Evolutionary conservation across 2,113 vertebrate species (phyloP).

Genomic region (Rousettus leschenaultii): DNA sequence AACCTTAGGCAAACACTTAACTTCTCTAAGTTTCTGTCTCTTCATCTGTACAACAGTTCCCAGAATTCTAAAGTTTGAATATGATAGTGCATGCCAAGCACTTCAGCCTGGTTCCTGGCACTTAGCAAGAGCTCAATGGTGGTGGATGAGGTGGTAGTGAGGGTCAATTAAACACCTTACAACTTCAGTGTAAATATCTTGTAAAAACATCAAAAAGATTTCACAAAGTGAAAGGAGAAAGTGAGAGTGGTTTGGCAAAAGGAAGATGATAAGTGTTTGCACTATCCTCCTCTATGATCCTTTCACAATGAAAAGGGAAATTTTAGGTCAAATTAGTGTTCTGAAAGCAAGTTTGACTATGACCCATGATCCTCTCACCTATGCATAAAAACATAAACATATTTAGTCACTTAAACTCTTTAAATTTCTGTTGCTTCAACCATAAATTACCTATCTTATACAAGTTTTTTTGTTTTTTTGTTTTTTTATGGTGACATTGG

Average conservation of each 20-base stretch:
- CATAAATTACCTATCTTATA: not conserved
- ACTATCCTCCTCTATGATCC: not conserved
- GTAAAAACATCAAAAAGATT: not conserved
- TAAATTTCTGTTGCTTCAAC: not conserved
- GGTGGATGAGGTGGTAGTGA: not conserved
- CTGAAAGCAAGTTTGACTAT: not conserved
- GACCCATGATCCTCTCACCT: not conserved
- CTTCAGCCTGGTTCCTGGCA: not conserved
- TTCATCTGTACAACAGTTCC: not conserved
- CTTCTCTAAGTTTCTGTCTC: not conserved
- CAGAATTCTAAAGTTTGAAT: not conserved
- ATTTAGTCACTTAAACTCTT: not conserved
- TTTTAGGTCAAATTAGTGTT: not conserved
- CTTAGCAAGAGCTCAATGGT: not conserved
- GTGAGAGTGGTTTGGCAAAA: not conserved
- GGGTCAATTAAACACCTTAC: not conserved
- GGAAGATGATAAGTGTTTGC: not conserved
- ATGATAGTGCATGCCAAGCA: not conserved
- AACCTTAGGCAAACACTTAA: not conserved
- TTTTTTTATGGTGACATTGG: too few species aligned
- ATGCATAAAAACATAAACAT: not conserved
- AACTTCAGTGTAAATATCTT: not conserved
- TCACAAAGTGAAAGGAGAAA: not conserved
- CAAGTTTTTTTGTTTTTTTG: not conserved
- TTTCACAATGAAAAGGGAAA: not conserved